Percentiles rank a stretch among this genome's conserved stretches.
These are phyloP conservation scores for Papilio helenus DNA, from an alignment of 1,140 invertebrate genomes.

Conservation along the genomic window DNA sequence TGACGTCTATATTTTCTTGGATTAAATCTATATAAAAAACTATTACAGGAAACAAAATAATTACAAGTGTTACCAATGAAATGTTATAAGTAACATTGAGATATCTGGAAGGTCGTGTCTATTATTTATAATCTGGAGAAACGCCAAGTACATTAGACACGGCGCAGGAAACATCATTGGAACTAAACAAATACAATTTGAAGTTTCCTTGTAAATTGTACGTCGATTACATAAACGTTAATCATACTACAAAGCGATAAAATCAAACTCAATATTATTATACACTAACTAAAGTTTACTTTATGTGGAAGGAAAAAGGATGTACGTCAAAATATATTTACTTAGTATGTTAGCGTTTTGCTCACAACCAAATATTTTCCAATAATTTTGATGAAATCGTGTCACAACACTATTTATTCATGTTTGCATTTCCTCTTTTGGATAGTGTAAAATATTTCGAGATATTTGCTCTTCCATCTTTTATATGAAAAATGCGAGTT, in stretches of 20 bases:
- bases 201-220: slow-evolving; percentile 2
- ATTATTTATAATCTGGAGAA: slow-evolving; percentile 21
- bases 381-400: neutral
- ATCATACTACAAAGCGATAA: neutral
- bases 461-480: no score
- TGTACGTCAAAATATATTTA: slow-evolving; percentile 3
- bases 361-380: neutral
- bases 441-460: neutral
- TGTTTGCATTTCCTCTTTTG: slow-evolving; percentile 1
- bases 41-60: neutral
- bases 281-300: neutral
- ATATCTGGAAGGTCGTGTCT: neutral
- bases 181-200: neutral
- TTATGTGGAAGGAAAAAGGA: neutral
- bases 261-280: no score
- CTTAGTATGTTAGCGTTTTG: neutral
- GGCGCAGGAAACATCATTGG: neutral
- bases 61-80: neutral
- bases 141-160: neutral
- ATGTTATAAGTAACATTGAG: slow-evolving; percentile 1
- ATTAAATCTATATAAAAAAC: no score
- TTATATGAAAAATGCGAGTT: no score
- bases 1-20: no score
- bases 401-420: neutral
- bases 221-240: neutral